These are phyloP conservation scores for Parelbella ahira DNA, from an alignment of 2,888 invertebrate genomes.

Conservation along the genomic window DNA sequence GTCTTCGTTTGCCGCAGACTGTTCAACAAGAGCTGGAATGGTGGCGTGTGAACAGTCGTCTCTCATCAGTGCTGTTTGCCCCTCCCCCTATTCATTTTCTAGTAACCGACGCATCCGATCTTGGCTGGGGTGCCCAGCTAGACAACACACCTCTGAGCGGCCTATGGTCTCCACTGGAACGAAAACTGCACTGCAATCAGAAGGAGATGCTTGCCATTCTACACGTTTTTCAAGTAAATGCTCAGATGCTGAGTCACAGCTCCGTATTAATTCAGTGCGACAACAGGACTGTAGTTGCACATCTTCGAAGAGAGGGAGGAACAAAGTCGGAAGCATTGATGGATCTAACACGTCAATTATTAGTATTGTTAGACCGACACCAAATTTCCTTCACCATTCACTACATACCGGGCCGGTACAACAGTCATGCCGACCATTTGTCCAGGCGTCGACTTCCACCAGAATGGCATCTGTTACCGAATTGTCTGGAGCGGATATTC, in stretches of 20 bases:
- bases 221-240: constrained; percentile 6
- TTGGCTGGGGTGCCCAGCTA: constrained; percentile 24
- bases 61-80: too few relatives aligned
- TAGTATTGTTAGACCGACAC: constrained; percentile 6
- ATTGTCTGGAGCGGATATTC: constrained; percentile 13
- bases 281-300: constrained; percentile 25
- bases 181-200: constrained; percentile 10
- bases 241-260: background rate
- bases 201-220: constrained; percentile 24
- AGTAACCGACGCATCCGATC: constrained; percentile 27
- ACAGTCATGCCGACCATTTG: constrained; percentile 22
- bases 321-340: constrained; percentile 18
- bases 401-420: constrained; percentile 25
- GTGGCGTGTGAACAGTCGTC: background rate
- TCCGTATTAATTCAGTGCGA: constrained; percentile 24
- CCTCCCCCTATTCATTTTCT: constrained; percentile 20
- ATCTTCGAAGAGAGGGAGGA: constrained; percentile 27
- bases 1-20: too few relatives aligned
- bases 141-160: background rate
- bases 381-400: constrained; percentile 14
- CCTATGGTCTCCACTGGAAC: background rate
- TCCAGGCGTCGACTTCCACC: constrained; percentile 10
- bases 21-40: background rate
- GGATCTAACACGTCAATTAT: constrained; percentile 18
- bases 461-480: constrained; percentile 24